phyloP scores from a whole-genome alignment of 2,888 invertebrate genomes.

The Caprella mutica region DNA sequence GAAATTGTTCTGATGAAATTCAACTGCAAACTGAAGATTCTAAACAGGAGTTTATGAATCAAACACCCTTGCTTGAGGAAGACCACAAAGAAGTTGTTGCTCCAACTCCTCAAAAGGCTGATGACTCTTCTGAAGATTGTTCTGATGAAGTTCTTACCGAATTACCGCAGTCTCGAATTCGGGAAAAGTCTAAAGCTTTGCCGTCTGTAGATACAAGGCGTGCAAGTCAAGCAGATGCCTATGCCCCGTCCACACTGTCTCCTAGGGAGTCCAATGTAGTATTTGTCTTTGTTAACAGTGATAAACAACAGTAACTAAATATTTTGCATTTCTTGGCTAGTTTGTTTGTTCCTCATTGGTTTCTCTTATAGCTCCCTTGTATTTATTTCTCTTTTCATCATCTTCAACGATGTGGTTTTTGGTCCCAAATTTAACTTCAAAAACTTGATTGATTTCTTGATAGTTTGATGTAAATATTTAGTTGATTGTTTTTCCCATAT shows the following conservation, averaged over 20 bases:
- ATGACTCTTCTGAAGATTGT: too few relatives aligned
- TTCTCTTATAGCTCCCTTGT: background rate
- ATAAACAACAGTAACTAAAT: too few relatives aligned
- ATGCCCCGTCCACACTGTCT: background rate
- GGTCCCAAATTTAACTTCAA: background rate
- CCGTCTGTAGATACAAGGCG: constrained; percentile 2
- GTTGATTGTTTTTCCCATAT: background rate
- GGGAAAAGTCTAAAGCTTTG: background rate
- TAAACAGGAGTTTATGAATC: too few relatives aligned
- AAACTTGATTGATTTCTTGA: background rate
- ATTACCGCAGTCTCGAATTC: too few relatives aligned
- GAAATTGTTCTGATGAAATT: too few relatives aligned
- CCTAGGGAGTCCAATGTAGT: constrained; percentile 8
- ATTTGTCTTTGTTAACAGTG: background rate
- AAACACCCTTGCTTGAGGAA: too few relatives aligned
- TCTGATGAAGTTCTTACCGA: too few relatives aligned
- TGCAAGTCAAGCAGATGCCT: background rate
- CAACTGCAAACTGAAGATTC: too few relatives aligned
- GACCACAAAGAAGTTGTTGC: too few relatives aligned
- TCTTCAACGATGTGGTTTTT: background rate
- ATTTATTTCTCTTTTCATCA: background rate
- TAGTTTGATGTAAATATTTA: background rate
- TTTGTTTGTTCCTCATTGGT: background rate
- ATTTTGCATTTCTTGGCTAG: too few relatives aligned
- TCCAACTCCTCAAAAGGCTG: too few relatives aligned